Conservation (phyloP, 2,797 vertebrate species). For the Rhynchonycteris naso region DNA sequence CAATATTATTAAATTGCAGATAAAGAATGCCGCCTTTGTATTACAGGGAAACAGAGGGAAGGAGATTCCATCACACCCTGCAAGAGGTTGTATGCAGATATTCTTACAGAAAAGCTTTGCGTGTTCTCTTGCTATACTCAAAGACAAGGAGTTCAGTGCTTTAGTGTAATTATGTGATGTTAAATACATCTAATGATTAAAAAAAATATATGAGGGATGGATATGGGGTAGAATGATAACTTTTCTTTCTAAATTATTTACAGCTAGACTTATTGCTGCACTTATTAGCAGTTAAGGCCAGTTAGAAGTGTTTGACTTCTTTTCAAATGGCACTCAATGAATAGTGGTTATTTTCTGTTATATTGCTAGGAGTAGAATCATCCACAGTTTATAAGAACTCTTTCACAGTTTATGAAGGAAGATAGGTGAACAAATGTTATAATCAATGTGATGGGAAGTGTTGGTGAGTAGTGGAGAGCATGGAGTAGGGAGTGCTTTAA, state of each 20-base stretch:
- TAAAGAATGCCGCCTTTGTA: neutral
- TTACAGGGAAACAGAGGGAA: neutral
- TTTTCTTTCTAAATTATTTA: neutral
- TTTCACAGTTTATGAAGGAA: neutral
- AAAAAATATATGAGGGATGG: neutral
- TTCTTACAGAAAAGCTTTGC: neutral
- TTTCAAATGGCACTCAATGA: neutral
- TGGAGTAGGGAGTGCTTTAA: neutral
- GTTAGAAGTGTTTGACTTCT: neutral
- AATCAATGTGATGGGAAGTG: neutral
- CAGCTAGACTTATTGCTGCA: neutral
- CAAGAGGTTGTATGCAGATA: neutral
- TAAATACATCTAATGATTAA: constrained; percentile 17
- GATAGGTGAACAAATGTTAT: neutral
- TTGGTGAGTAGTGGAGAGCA: neutral
- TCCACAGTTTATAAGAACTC: neutral
- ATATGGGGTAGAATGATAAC: neutral
- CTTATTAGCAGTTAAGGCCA: neutral
- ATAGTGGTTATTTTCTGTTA: neutral
- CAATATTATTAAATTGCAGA: neutral
- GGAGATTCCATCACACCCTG: neutral
- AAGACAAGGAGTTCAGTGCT: neutral
- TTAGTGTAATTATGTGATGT: neutral
- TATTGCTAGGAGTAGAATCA: neutral
- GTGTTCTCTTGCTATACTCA: neutral